Percentiles rank a stretch among this genome's conserved stretches.
Conservation (phyloP, 2,888 invertebrate species). For the Drosophila rellima region DNA sequence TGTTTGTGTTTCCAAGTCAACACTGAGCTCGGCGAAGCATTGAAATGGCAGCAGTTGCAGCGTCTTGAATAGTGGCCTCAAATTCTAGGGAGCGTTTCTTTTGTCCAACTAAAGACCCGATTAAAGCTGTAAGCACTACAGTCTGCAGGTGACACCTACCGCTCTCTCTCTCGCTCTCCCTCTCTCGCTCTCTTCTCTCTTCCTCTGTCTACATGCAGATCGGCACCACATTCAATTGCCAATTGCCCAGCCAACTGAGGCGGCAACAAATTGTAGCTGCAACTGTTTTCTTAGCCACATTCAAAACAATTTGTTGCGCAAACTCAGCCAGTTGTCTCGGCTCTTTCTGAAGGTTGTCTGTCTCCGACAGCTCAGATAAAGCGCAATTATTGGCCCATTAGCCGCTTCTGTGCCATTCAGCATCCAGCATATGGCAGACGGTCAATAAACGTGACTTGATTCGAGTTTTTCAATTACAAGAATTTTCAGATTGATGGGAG, state of each 20-base stretch:
- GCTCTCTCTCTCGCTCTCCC: neutral
- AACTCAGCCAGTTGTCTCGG: conserved; percentile 43
- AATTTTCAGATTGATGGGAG: neutral
- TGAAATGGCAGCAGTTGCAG: conserved; percentile 29
- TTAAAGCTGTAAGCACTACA: conserved; percentile 45
- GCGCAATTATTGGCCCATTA: conserved; percentile 59
- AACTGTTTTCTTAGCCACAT: conserved; percentile 44
- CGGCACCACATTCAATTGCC: conserved; percentile 52
- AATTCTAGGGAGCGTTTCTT: conserved; percentile 38
- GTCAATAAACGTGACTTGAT: conserved; percentile 47
- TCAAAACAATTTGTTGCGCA: conserved; percentile 54
- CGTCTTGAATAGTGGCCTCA: conserved; percentile 38
- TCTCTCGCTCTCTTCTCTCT: neutral
- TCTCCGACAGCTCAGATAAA: conserved; percentile 29
- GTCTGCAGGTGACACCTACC: conserved; percentile 47
- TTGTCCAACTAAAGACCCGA: conserved; percentile 45
- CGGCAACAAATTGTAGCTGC: conserved; percentile 41
- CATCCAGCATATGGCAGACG: conserved; percentile 40
- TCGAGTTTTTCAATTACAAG: conserved; percentile 6
- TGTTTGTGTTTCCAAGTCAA: conserved; percentile 21
- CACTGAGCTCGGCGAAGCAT: conserved; percentile 44
- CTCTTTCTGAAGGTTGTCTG: conserved; percentile 40
- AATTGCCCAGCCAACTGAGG: conserved; percentile 28
- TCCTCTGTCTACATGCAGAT: conserved; percentile 23
- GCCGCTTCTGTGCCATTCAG: conserved; percentile 19